Conservation (phyloP, 2,797 vertebrate genomes). For the Acanthurus tractus region DNA sequence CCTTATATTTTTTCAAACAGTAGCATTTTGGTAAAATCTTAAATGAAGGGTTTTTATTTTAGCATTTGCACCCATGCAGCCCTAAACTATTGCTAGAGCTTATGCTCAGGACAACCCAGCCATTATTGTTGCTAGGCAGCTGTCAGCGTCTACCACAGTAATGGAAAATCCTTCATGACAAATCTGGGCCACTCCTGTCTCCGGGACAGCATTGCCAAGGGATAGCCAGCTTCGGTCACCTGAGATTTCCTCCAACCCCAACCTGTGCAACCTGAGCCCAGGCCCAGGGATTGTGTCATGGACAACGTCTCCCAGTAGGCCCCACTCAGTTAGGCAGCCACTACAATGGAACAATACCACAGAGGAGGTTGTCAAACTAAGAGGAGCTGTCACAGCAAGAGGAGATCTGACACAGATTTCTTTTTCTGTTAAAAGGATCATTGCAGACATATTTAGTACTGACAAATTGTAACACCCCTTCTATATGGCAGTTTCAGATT, state of each 20-base stretch:
- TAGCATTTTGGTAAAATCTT: not conserved
- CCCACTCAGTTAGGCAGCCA: conserved; percentile 68
- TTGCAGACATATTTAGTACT: conserved; percentile 15
- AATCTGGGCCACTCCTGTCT: conserved; percentile 86
- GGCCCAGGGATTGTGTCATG: conserved; percentile 86
- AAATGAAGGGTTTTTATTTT: not conserved
- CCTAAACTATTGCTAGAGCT: not conserved
- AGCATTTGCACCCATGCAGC: conserved; percentile 14
- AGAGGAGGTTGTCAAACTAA: conserved; percentile 60
- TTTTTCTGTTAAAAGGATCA: conserved; percentile 45
- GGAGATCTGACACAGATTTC: conserved; percentile 52
- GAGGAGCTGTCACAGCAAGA: conserved; percentile 55
- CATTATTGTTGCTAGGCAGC: conserved; percentile 56
- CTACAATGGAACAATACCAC: conserved; percentile 68
- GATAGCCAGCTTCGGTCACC: conserved; percentile 83
- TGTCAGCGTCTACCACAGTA: conserved; percentile 71
- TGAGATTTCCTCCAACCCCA: conserved; percentile 88
- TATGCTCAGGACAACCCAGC: conserved; percentile 34
- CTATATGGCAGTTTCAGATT: conserved; percentile 9
- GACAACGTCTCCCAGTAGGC: conserved; percentile 80
- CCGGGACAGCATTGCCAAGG: conserved; percentile 83
- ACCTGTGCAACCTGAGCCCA: conserved; percentile 83
- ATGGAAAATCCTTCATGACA: conserved; percentile 88
- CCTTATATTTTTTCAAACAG: not conserved
- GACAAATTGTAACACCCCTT: conserved; percentile 25